Base-by-base conservation (phyloP, 2,888 invertebrate genomes). In the Buathra laborator region DNA sequence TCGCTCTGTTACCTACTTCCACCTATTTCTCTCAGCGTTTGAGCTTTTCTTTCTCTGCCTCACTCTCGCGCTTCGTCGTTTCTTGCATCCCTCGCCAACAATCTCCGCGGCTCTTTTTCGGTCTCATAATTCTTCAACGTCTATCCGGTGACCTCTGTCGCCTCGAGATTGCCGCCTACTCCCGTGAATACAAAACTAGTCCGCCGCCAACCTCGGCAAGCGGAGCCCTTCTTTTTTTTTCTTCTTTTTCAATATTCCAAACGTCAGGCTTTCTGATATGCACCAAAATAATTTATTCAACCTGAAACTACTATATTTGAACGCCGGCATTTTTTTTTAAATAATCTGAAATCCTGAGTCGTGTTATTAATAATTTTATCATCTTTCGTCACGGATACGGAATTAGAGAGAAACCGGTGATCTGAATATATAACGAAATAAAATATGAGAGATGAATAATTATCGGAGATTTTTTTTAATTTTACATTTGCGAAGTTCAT, bases 61-160 rank as follows among this genome's bases (percentile, higher is more conserved):
- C 56, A 3, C 37, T 16, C 19, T 12, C 19, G 16, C 51, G 12
- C 2, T 16, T 29, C 32, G 12, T 37, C 44, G 16, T 3, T 0
- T 32, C 64, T 66, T 43, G 29, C 12, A 12, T 37, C 53, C 37
- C 62, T 70, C 46, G 32, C 56, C 51, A 19, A 56, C 14, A 76
- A 29, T 44, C 66, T 59, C 51, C 46, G 37, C 6, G 19, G 53
- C 44, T 68, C 56, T 68, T 59, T 24, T 32, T 37, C 14, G 48
- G 7, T 51, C 75, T 75, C 79, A 56, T 79, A 70, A 75, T 75
- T 83, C 70, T 79, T 71, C 79, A 53, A 62, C 64, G 62, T 75
- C 62, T 64, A 53, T 76, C 76, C 37, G 59, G 76, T 64, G 62
- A 76, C 62, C 70, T 70, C 51, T 62, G 51, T 53, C 70, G 70